Conservation (phyloP, 2,888 invertebrate species). For the Theristus sp. region DNA sequence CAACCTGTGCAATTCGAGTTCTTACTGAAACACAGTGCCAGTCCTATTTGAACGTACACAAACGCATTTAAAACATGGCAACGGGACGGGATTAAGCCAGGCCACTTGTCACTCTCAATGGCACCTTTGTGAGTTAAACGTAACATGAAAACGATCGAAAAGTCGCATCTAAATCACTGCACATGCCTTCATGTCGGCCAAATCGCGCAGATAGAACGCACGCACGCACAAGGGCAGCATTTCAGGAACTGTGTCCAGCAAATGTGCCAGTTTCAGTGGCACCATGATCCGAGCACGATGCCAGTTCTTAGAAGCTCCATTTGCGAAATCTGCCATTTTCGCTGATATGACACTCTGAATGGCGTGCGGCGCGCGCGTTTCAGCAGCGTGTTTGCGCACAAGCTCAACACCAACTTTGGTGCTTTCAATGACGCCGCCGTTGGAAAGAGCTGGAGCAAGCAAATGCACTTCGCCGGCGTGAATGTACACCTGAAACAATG, state of each 20-base stretch:
- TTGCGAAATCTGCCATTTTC: neutral
- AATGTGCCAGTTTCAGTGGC: constrained; percentile 58
- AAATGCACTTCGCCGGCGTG: constrained; percentile 46
- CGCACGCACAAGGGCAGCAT: constrained; percentile 60
- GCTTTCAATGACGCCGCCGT: constrained; percentile 41
- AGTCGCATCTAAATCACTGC: neutral
- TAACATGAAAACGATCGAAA: neutral
- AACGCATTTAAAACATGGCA: no score
- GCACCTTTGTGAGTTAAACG: neutral
- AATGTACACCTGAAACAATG: neutral
- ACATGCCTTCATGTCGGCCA: neutral
- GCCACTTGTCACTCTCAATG: neutral
- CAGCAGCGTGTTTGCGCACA: neutral
- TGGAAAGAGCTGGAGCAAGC: constrained; percentile 52
- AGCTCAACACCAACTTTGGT: neutral
- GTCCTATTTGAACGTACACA: neutral
- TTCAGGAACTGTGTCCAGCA: constrained; percentile 53
- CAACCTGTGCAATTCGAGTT: constrained; percentile 40
- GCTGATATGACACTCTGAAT: neutral
- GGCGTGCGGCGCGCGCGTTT: neutral
- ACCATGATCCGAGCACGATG: constrained; percentile 30
- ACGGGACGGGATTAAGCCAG: no score
- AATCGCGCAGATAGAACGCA: constrained; percentile 55
- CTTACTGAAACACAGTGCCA: neutral
- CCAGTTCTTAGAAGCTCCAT: neutral